Evolutionary conservation across 2,113 vertebrate species (phyloP), one percentile per base, ranked within the genome.

Genomic region (Aix galericulata): DNA sequence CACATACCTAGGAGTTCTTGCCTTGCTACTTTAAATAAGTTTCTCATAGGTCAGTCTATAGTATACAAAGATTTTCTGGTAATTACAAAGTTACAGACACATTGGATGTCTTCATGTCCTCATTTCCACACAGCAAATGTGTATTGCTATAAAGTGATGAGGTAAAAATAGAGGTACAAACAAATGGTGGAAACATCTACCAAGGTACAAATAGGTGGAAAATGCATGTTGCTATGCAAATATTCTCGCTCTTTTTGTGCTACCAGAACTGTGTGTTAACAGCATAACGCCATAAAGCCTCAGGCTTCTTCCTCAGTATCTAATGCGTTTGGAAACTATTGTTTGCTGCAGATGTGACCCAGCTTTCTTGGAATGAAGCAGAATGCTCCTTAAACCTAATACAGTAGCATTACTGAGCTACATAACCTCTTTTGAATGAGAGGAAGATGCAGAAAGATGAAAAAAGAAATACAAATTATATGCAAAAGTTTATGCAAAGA

Each of bases 151-250:
- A 62, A 81, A 64, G 15, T 2, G 83, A 3, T 72, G 56, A 73
- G 79, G 14, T 56, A 84, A 84, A 89, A 83, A 76, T 2, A 68
- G 23, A 66, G 29, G 13, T 56, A 21, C 46, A 83, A 36, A 42
- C 38, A 89, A 93, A 89, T 9, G 81, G 17, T 63, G 62, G 11
- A 91, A 32, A 55, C 11, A 17, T 63, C 59, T 76, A 36, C n/a
- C 53, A 59, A 71, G 66, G 18, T 74, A 82, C 16, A 79, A 79
- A 88, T 17, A 66, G 6, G 21, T 75, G 85, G 77, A 40, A 91
- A 94, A 93, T 73, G n/a, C n/a, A 95, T n/a, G 64, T 80, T 31
- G 73, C 26, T 72, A 69, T 21, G 64, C 53, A 95, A 87, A 79
- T 66, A 92, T 80, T 82, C 27, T 42, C 81, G 8, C 5, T 87